Base-by-base conservation (phyloP, 1,140 invertebrate genomes). In the Drosophila kanapiae region DNA sequence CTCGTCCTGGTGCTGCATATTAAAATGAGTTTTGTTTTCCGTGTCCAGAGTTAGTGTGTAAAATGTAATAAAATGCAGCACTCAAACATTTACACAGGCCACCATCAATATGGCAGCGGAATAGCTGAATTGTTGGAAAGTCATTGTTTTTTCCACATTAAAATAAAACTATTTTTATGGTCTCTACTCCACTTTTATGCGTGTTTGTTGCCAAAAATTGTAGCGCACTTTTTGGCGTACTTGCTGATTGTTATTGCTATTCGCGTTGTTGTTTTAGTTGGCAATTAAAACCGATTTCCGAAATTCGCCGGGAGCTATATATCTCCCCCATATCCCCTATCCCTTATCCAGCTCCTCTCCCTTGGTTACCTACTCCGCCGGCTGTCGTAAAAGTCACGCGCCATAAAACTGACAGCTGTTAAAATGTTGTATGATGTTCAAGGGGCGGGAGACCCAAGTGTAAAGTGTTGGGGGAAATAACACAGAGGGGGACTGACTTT, bases 401-500 rank as follows among this genome's bases (percentile, higher is more conserved):
- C 83, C 84, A 87, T 87, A 88, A 87, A 88, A 87, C 83, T 87
- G 83, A 87, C 83, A 87, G 83, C 83, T 87, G 83, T 83, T 87
- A 87, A 87, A 87, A 87, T 88, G 83, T 80, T 76, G 70, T 48
- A 61, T 54, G 54, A 68, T 56, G 35, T 78, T 68, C 38, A 0
- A 67, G 27, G 51, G 7, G 3, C 2, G 1, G 13, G 27, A 16
- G 31, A 29, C 6, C 18, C 10, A 45, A 72, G 51, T 60, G 43
- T 31, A 35, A 80, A 45, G 43, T 57, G 48, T 1, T 33, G 40
- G 9, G 33, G 5, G 11, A 38, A 33, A 67, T 48, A 18, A 38
- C 18, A n/a, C 10, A 6, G 35, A 14, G 6, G 35, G 33, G 53
- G n/a, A 37, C 23, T 13, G 29, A 37, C 16, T 60, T 54, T 42